Percentiles rank a stretch among this genome's conserved stretches.
phyloP scores from a whole-genome alignment of 2,113 vertebrate genomes.

The Pagrus major region DNA sequence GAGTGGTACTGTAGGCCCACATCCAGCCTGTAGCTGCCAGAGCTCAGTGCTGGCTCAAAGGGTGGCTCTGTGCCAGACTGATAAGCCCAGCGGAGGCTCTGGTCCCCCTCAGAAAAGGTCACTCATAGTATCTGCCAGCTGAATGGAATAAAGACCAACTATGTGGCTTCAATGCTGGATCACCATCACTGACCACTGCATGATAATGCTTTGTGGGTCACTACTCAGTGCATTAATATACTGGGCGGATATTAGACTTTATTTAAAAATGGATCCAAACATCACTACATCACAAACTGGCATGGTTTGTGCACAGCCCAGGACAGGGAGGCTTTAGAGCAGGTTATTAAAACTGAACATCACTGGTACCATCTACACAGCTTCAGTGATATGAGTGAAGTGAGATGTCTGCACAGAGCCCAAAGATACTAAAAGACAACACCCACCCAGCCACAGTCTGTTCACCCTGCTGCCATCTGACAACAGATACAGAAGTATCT shows the following conservation, averaged over 20 bases:
- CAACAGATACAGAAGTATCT: no score
- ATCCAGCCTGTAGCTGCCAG: slow-evolving; percentile 37
- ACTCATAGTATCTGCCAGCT: slow-evolving; percentile 28
- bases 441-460: no score
- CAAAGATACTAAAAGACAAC: no score
- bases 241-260: neutral
- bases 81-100: slow-evolving; percentile 33
- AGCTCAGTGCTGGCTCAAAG: slow-evolving; percentile 45
- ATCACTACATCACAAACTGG: no score
- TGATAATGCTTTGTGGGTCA: neutral
- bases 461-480: no score
- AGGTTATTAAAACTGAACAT: no score
- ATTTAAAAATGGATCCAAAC: neutral
- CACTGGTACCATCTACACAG: no score
- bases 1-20: slow-evolving; percentile 41
- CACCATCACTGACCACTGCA: neutral
- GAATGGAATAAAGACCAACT: slow-evolving; percentile 28
- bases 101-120: slow-evolving; percentile 40
- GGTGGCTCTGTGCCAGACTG: slow-evolving; percentile 46
- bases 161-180: slow-evolving; percentile 14
- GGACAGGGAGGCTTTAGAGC: no score
- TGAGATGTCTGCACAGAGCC: no score
- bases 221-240: neutral
- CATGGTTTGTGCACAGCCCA: no score
- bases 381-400: no score